Conservation (phyloP, 2,797 vertebrate genomes). For the Potorous gilbertii region DNA sequence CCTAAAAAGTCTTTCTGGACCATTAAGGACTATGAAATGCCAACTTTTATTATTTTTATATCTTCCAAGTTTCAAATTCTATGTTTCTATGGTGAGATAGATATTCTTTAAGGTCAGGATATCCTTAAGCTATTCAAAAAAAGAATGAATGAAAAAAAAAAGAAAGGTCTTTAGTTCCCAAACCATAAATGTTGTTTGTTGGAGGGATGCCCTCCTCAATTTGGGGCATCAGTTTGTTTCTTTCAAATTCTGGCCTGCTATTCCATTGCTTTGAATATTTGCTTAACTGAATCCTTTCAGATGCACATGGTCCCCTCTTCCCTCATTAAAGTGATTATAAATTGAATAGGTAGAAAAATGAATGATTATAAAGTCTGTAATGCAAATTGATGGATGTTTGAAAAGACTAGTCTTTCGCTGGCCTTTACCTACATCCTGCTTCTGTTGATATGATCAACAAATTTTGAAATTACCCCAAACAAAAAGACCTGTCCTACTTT, state of each 20-base stretch:
- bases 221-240: not conserved
- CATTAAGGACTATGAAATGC: not conserved
- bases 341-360: slow-evolving; percentile 1
- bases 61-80: not conserved
- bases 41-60: not conserved
- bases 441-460: not conserved
- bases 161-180: not conserved
- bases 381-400: not conserved
- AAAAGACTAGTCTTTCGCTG: not conserved
- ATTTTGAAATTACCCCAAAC: not conserved
- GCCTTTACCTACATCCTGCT: not conserved
- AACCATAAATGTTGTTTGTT: not conserved
- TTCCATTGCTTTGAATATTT: not conserved
- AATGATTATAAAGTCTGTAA: not conserved
- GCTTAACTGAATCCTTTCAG: not conserved
- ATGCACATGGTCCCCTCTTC: not conserved
- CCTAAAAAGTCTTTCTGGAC: not conserved
- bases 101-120: not conserved
- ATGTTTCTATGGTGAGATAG: not conserved
- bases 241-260: not conserved
- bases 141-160: not conserved
- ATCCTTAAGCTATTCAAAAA: not conserved
- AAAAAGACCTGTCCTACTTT: not conserved
- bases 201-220: not conserved
- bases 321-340: slow-evolving; percentile 2